phyloP scores from a whole-genome alignment of 1,140 invertebrate genomes.

The Formica selysi region DNA sequence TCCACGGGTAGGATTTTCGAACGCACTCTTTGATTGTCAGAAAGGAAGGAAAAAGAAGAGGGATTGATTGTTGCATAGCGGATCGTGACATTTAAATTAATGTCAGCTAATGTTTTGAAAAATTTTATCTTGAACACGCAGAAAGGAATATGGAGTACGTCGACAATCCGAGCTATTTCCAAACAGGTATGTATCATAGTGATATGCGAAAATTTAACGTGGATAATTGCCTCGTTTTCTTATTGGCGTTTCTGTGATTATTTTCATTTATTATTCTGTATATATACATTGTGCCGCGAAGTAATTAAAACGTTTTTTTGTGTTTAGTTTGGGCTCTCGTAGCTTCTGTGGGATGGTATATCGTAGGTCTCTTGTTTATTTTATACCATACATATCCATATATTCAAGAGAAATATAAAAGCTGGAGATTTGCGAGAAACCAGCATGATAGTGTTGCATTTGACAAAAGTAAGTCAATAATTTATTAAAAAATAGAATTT shows the following conservation, averaged over 20 bases:
- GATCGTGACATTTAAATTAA: not conserved
- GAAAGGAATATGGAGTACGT: constrained; percentile 29
- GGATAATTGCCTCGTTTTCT: not conserved
- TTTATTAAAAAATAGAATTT: constrained; percentile 3
- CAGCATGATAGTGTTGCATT: constrained; percentile 83
- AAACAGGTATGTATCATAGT: constrained; percentile 36
- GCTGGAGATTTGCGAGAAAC: constrained; percentile 79
- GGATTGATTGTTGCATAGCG: too few relatives aligned
- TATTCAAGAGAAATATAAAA: constrained; percentile 77
- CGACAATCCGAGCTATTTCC: constrained; percentile 3
- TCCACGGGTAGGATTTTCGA: too few relatives aligned
- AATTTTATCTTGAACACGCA: not conserved
- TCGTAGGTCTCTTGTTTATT: constrained; percentile 72
- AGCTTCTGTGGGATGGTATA: constrained; percentile 81
- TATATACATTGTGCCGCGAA: not conserved
- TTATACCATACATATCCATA: constrained; percentile 78
- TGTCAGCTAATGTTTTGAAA: not conserved
- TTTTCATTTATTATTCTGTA: not conserved
- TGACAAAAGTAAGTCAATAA: constrained; percentile 82
- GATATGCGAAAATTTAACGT: not conserved
- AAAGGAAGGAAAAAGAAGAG: too few relatives aligned
- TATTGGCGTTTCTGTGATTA: not conserved
- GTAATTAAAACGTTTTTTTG: not conserved
- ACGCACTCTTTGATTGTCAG: too few relatives aligned
- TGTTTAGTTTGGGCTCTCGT: constrained; percentile 77